Base-by-base conservation (phyloP, 92 coral and sea anemone species). In the Siderastrea radians region DNA sequence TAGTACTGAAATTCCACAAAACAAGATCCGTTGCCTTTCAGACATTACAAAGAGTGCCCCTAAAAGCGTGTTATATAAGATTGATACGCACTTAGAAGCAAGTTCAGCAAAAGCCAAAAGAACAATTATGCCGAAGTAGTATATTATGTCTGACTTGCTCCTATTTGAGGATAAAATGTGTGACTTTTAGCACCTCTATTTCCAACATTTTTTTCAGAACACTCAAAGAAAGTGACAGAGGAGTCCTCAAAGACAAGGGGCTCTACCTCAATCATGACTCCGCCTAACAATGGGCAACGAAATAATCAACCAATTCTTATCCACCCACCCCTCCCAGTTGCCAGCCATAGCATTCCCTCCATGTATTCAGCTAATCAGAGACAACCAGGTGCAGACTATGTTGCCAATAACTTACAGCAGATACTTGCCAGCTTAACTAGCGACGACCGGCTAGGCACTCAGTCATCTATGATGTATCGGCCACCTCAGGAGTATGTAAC, bases 341-440 rank as follows among this genome's bases (percentile, higher is more conserved):
- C 26, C 54, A 14, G 58, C 52, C 91, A 75, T 53, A 68, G 67
- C 1, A 51, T 50, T 9, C 17, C 66, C 11, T 13, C 73, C 5
- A 47, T 58, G 49, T 52, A 60, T 26, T 52, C 63, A 19, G 49
- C 77, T 13, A 46, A 83, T 68, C 88, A 74, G 50, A 67, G 49
- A 14, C 75, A 46, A 7, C 79, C 88, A 59, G 17, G 38, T 7
- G 11, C 78, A 14, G 91, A 93, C 78, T 75, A 45, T 52, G 64
- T 86, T 13, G 89, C 85, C 88, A 74, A 14, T 46, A 86, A 89
- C 57, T 74, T 93, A 6, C 89, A 90, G 72, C 70, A 86, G 55
- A 93, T 93, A 44, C 96, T 93, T 9, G 96, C 80, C 47, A 93
- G 96, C 76, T 79, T 93, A 26, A 89, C 84, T n/a, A 85, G 77